Evolutionary conservation across 2,888 invertebrate species (phyloP).

Genomic region (Doris montereyensis): DNA sequence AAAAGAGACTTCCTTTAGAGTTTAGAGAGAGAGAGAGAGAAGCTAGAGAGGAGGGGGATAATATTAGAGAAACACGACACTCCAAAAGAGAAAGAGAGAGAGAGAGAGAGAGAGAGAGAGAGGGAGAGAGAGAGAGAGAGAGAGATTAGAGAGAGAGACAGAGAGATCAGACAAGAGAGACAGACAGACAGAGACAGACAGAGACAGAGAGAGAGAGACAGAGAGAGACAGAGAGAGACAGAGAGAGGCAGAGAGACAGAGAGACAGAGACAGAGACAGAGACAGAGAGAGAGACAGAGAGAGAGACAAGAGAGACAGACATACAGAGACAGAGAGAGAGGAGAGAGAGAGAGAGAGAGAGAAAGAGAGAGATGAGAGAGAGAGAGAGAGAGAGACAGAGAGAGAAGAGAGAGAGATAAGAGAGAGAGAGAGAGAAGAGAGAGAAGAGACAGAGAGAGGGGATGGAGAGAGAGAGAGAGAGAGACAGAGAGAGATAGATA

Average conservation of each 20-base stretch:
- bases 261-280: conserved; percentile 4
- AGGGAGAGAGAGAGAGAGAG: conserved; percentile 20
- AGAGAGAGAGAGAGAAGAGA: background rate
- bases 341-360: conserved; percentile 3
- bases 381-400: conserved; percentile 12
- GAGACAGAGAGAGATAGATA: conserved; percentile 20
- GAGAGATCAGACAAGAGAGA: background rate
- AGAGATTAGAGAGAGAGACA: background rate
- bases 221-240: background rate
- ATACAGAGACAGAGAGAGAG: conserved; percentile 30
- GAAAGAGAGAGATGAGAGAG: background rate
- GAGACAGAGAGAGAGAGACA: background rate
- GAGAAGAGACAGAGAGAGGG: background rate
- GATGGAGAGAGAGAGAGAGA: conserved; percentile 1
- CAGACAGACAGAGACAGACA: background rate
- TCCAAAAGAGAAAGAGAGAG: background rate
- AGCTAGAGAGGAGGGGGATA: background rate
- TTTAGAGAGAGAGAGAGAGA: background rate
- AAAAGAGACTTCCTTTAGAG: background rate
- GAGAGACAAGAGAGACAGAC: conserved; percentile 23
- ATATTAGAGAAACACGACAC: background rate
- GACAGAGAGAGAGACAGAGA: conserved; percentile 21
- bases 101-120: background rate
- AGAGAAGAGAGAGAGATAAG: background rate
- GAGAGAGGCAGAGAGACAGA: conserved; percentile 16